Conservation (phyloP, 2,113 vertebrate species). For the Onychostruthus taczanowskii region DNA sequence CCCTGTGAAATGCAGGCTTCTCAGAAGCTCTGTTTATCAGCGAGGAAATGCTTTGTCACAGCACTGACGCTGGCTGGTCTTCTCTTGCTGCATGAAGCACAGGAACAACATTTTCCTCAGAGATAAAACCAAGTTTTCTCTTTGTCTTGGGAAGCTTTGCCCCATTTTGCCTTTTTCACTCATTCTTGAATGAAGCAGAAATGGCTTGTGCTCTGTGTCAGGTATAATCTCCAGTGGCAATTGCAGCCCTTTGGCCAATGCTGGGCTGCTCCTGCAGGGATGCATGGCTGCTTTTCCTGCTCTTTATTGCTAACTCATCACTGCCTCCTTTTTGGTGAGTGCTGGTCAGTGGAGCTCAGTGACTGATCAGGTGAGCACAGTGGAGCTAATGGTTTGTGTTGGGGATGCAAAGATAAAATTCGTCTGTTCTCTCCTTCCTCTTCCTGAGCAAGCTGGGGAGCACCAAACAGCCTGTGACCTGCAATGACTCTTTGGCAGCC, state of each 20-base stretch:
- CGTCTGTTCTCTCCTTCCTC: not conserved
- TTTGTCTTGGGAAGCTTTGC: not conserved
- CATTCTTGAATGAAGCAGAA: not conserved
- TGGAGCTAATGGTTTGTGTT: not conserved
- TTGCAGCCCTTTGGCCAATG: not conserved
- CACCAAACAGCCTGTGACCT: not conserved
- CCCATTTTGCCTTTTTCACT: not conserved
- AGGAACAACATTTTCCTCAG: not conserved
- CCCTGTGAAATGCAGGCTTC: not conserved
- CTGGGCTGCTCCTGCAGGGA: not conserved
- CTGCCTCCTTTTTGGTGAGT: not conserved
- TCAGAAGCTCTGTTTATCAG: not conserved
- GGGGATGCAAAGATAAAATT: not conserved
- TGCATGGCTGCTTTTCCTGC: not conserved
- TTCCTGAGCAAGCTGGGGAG: not conserved
- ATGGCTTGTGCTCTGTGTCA: not conserved
- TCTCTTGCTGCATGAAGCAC: not conserved
- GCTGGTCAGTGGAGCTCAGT: not conserved
- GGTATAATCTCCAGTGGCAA: rapidly evolving
- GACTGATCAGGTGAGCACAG: not conserved
- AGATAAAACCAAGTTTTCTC: not conserved
- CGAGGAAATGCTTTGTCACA: not conserved
- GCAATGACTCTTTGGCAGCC: not conserved
- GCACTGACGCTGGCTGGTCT: not conserved
- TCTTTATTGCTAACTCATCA: not conserved